Conservation (phyloP, 2,888 invertebrate species). For the Urechis unicinctus region DNA sequence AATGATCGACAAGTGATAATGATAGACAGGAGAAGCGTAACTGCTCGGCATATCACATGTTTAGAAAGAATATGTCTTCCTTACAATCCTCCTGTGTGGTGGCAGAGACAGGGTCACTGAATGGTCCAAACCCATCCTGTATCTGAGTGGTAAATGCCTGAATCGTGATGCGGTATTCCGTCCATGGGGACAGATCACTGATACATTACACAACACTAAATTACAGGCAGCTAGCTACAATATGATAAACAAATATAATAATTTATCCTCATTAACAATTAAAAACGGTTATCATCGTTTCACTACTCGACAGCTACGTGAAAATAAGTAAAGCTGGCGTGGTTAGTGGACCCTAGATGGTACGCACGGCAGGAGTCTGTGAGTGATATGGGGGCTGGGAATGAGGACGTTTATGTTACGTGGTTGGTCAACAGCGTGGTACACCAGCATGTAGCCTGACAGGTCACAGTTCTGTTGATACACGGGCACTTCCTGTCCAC, state of each 20-base stretch:
- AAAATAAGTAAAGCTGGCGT: no score
- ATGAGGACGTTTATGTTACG: not conserved
- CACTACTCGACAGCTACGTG: no score
- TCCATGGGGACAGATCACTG: constrained; percentile 11
- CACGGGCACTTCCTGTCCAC: constrained; percentile 1
- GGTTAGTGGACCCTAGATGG: no score
- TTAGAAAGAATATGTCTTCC: not conserved
- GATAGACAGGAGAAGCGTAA: no score
- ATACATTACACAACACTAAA: not conserved
- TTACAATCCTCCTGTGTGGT: constrained; percentile 7
- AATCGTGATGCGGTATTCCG: constrained; percentile 7
- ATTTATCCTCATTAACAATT: no score
- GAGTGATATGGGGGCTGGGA: not conserved
- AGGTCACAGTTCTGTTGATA: constrained; percentile 9
- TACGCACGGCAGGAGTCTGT: not conserved
- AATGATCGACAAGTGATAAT: no score
- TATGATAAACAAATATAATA: no score
- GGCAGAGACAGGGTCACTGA: not conserved
- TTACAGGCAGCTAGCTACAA: not conserved
- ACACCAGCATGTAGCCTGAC: constrained; percentile 10
- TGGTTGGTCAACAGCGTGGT: not conserved
- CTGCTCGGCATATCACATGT: no score
- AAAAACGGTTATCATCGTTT: no score
- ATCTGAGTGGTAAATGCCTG: constrained; percentile 15
- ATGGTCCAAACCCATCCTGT: constrained; percentile 10